Percentiles rank a stretch among this genome's conserved stretches.
Conservation (phyloP, 1,140 invertebrate genomes). For the Globodera rostochiensis region DNA sequence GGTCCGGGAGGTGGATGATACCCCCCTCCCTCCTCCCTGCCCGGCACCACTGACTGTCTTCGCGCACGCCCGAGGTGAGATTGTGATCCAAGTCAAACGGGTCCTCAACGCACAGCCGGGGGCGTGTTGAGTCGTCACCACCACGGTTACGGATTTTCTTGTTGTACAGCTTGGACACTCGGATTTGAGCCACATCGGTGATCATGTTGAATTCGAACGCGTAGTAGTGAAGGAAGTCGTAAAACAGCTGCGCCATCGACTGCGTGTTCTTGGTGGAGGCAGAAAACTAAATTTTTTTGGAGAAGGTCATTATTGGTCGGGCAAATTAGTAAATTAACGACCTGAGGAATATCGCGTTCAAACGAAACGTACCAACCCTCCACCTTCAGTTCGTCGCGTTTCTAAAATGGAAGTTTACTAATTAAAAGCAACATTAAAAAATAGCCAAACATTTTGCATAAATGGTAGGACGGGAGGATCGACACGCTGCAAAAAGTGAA, state of each 20-base stretch:
- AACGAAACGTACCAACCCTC: constrained; percentile 35
- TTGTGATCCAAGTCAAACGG: constrained; percentile 37
- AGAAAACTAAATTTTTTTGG: constrained; percentile 1
- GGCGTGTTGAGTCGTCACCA: background rate
- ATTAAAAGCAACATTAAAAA: background rate
- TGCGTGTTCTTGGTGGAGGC: constrained; percentile 6
- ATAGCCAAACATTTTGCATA: constrained; percentile 25
- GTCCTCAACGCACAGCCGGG: constrained; percentile 27
- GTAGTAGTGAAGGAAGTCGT: constrained; percentile 24
- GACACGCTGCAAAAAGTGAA: constrained; percentile 28
- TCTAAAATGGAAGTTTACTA: background rate
- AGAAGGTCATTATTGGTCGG: background rate
- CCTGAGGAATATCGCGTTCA: constrained; percentile 5
- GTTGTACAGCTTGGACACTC: background rate
- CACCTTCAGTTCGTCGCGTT: background rate
- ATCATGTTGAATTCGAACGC: constrained; percentile 6
- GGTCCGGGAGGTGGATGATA: too few species aligned
- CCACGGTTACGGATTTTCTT: background rate
- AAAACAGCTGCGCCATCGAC: constrained; percentile 24
- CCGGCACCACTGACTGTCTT: constrained; percentile 8
- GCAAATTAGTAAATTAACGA: too few species aligned
- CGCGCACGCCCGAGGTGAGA: constrained; percentile 25
- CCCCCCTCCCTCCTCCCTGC: too few species aligned
- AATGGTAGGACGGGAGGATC: constrained; percentile 28
- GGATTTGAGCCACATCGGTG: constrained; percentile 33